A percentile compares a stretch with the other conserved stretches of the same genome.
These are phyloP conservation scores for Rhadinocentrus ornatus DNA, from an alignment of 2,797 vertebrate genomes.

Conservation along the genomic window DNA sequence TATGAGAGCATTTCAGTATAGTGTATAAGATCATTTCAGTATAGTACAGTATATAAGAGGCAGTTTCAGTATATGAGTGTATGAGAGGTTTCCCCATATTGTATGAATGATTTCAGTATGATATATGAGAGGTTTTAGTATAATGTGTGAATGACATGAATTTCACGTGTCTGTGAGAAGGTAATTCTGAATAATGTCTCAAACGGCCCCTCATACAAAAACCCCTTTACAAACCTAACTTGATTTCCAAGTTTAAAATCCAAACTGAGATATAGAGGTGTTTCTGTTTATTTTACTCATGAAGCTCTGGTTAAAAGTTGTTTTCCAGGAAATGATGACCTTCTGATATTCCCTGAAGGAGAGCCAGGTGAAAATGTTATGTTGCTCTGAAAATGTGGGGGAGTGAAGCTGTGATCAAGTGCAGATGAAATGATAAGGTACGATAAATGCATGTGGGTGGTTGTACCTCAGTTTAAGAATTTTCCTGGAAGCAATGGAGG, in stretches of 20 bases:
- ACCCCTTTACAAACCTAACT: not conserved
- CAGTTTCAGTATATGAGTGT: no score
- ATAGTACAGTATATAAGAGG: no score
- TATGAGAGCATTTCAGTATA: no score
- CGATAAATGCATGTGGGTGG: constrained; percentile 55
- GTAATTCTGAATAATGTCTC: no score
- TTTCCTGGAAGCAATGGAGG: constrained; percentile 47
- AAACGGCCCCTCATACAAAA: no score
- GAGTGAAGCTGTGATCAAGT: constrained; percentile 17
- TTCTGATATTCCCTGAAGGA: constrained; percentile 33
- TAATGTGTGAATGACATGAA: no score
- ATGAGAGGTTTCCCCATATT: no score
- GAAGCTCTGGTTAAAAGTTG: constrained; percentile 27
- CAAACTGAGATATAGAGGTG: constrained; percentile 24
- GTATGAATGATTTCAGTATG: no score
- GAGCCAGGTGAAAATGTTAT: constrained; percentile 24
- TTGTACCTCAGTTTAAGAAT: constrained; percentile 45
- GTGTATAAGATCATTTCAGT: no score
- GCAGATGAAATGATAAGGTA: constrained; percentile 51
- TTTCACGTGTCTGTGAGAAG: no score
- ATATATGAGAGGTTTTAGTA: no score
- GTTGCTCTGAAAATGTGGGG: constrained; percentile 9
- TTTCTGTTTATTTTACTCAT: constrained; percentile 13
- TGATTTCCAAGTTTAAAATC: not conserved
- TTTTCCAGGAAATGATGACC: constrained; percentile 50